phyloP scores from a whole-genome alignment of 2,888 invertebrate genomes.

The Acleris literana region DNA sequence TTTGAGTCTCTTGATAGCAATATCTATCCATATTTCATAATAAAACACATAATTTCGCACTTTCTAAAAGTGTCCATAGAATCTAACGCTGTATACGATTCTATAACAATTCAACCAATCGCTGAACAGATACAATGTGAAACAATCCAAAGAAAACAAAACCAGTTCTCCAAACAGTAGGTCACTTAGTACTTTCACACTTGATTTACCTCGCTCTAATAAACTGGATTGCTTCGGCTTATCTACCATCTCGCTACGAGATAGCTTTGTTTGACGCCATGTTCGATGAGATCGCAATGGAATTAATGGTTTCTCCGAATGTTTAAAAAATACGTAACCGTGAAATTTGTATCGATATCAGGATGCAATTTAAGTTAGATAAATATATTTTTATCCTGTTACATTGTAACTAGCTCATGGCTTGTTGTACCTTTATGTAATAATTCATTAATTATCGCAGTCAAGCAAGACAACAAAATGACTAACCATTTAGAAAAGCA shows the following conservation, averaged over 20 bases:
- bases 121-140: not conserved
- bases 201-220: slow-evolving; percentile 29
- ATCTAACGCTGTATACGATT: no score
- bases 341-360: slow-evolving; percentile 13
- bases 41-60: no score
- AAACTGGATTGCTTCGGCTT: slow-evolving; percentile 17
- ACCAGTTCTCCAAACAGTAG: slow-evolving; percentile 27
- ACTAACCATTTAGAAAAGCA: no score
- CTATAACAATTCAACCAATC: not conserved
- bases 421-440: no score
- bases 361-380: slow-evolving; percentile 4
- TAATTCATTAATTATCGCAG: no score
- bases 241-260: slow-evolving; percentile 44
- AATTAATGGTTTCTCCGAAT: slow-evolving; percentile 33
- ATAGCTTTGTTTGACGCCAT: slow-evolving; percentile 53
- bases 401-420: not conserved
- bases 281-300: slow-evolving; percentile 18
- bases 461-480: no score
- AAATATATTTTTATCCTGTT: slow-evolving; percentile 1
- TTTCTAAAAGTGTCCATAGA: no score
- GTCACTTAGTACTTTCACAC: slow-evolving; percentile 35
- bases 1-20: no score
- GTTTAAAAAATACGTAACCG: slow-evolving; percentile 18
- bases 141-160: slow-evolving; percentile 8
- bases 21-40: no score